Base-by-base conservation (phyloP, 2,113 vertebrate species). In the Xenotilapia leptura region DNA sequence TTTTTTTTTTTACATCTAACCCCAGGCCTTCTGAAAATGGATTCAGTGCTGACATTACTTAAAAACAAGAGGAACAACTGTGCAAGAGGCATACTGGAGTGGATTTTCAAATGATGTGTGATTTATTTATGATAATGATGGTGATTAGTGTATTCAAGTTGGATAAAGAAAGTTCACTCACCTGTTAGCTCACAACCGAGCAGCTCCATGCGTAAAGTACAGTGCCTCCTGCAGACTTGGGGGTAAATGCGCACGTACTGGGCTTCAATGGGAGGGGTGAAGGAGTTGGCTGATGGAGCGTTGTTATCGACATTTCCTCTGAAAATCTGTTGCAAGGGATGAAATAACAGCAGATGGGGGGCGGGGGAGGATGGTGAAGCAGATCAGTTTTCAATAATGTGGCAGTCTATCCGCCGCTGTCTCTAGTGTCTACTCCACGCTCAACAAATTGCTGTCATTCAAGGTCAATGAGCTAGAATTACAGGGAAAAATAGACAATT, bases 271-370 rank as follows among this genome's bases (percentile, higher is more conserved):
- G 98, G 98, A 5, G 99, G 99, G 1, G 98, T 99, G 95, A 99
- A 99, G 49, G 98, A 99, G 94, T 98, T 99, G 80, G 98, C 98
- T 2, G 97, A 99, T 0, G 99, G 99, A 17, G 98, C 98, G 85
- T 98, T 99, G 95, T 99, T 99, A 91, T 99, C 99, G 28, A 98
- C 96, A 2, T 99, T 99, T 86, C 98, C 99, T 91, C 94, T 97
- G 92, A 99, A 99, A 83, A 99, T 97, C 99, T 99, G 95, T 38
- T 17, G 23, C 56, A 90, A 13, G 54, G 87, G 47, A 92, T 54
- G 83, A 73, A 95, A 93, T 47, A 83, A 91, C 80, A 93, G 79
- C 88, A 83, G 49, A 87, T 40, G 45, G 65, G 79, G 86, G 84
- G 83, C 1, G 33, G 82, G 45, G 60, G 45, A 62, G 79, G 42